These are phyloP conservation scores for Delia radicum DNA, from an alignment of 1,140 invertebrate genomes.

Conservation along the genomic window DNA sequence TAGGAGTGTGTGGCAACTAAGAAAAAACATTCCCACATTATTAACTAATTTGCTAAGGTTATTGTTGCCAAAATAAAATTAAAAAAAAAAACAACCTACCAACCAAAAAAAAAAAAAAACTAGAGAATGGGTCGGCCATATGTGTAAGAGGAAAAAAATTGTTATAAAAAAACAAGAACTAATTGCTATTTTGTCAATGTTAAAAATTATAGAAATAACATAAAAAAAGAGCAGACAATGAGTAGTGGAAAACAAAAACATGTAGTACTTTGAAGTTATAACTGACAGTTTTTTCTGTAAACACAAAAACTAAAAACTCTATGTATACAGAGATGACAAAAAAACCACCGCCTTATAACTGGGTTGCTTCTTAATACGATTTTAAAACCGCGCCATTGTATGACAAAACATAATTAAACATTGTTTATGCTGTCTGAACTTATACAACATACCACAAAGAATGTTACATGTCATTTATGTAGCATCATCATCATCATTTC, in stretches of 20 bases:
- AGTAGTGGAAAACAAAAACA: not conserved
- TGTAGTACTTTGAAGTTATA: not conserved
- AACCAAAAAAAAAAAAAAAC: not conserved
- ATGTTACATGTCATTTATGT: not conserved
- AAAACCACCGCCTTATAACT: not conserved
- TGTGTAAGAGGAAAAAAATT: not conserved
- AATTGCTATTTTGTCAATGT: slow-evolving; percentile 28
- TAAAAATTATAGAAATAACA: not conserved
- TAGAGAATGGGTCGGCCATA: not conserved
- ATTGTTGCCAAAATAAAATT: not conserved
- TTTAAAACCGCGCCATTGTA: not conserved
- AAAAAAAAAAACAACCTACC: not conserved
- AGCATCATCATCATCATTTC: not conserved
- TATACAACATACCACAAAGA: not conserved
- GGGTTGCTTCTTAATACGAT: not conserved
- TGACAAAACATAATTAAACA: not conserved
- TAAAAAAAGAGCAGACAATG: no score
- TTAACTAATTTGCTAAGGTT: slow-evolving; percentile 2
- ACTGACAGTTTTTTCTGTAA: not conserved
- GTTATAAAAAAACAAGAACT: slow-evolving; percentile 12
- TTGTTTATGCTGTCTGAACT: not conserved
- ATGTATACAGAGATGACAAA: not conserved
- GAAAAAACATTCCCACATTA: slow-evolving; percentile 25
- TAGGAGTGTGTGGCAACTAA: not conserved
- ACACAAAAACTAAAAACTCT: not conserved